Base-by-base conservation (phyloP, 2,888 invertebrate genomes). In the Andrena fulva region DNA sequence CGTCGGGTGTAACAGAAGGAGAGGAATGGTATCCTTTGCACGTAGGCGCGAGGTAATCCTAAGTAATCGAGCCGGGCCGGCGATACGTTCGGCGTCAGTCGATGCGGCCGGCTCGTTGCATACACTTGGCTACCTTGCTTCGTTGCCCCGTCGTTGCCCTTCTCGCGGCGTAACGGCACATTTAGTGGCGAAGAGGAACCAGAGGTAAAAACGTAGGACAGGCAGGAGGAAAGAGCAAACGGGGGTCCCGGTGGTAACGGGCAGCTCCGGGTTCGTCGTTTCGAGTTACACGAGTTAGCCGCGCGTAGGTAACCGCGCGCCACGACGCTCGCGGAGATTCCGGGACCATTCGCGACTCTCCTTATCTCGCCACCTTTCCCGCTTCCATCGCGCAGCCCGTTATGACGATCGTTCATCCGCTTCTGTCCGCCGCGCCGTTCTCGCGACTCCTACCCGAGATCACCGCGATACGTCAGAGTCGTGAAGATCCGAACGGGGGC, bases 211-310 rank as follows among this genome's bases (percentile, higher is more conserved):
- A 66, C 6, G 52, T 29, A 52, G 42, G 67, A 64, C 29, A 29
- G 42, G 12, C 24, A n/a, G n/a, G 60, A 60, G 20, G 48, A 60
- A 31, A 29, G 27, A 68, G 69, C 27, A 50, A 68, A 76, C 48
- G 56, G 68, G 20, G 64, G 16, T 72, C 48, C 31, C 31, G 62
- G 62, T 24, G 33, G 66, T 66, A 77, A 67, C 69, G 72, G 64
- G 56, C 68, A 78, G 82, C 87, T 90, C 90, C 87, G 87, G 87
- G 89, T 89, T 89, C 87, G 86, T 86, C 84, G 91, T 91, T 90
- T 91, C 91, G 90, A 91, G 91, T 92, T 92, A 92, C 91, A 85
- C 82, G 86, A 86, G 86, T 87, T 82, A 87, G 84, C 86, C 87
- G 85, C 86, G 84, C 86, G 83, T 42, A 42, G 42, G 42, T 74